These are phyloP conservation scores for Muscicapa comitata DNA, from an alignment of 2,797 vertebrate species.

Conservation along the genomic window DNA sequence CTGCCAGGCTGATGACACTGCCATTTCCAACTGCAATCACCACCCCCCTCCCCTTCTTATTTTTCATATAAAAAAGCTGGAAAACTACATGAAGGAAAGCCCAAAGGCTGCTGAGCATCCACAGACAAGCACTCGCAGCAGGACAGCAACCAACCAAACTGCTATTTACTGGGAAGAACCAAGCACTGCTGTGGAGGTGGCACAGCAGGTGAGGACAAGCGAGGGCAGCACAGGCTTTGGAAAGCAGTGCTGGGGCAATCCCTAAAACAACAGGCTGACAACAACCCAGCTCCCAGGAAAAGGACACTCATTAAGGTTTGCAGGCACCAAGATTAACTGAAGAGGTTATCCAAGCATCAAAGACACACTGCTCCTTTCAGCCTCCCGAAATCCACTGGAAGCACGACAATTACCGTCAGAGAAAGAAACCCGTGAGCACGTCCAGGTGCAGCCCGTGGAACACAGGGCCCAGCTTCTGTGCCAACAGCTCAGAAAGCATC, in stretches of 20 bases:
- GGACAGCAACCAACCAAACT: background rate
- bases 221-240: background rate
- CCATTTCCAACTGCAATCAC: background rate
- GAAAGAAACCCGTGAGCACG: fast-evolving
- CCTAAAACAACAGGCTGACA: fast-evolving
- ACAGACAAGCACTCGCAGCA: background rate
- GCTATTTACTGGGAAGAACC: fast-evolving
- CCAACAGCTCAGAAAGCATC: background rate
- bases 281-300: background rate
- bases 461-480: background rate
- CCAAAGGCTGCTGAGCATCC: background rate
- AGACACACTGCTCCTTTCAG: background rate
- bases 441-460: background rate
- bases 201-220: background rate
- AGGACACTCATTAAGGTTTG: background rate
- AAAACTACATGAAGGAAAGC: background rate
- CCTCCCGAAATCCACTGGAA: background rate
- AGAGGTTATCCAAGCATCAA: background rate
- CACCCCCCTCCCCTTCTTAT: background rate
- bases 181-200: background rate
- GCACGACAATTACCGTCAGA: background rate
- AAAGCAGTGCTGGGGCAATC: background rate
- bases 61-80: background rate
- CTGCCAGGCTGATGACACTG: background rate
- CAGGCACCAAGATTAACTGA: background rate